Base-by-base conservation (phyloP, 1,140 invertebrate genomes). In the Dendroctonus ponderosae region DNA sequence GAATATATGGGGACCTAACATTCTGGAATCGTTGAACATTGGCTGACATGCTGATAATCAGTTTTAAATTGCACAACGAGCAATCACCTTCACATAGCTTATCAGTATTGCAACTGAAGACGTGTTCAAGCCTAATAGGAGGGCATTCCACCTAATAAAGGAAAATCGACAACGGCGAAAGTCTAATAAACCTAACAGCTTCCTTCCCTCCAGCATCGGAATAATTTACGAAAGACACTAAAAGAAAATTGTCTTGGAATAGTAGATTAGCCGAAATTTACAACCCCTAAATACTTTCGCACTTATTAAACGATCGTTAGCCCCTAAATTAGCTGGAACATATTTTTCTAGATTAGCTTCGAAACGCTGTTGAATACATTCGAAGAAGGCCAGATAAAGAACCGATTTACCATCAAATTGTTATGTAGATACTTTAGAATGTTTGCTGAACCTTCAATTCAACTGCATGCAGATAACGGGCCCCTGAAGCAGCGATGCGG, bases 291-390 rank as follows among this genome's bases (percentile, higher is more conserved):
- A 52, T 62, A 51, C 49, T 50, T 62, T 52, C 49, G 60, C 49
- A 62, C 60, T 62, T 62, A 62, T 62, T 62, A 62, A 62, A 62
- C 48, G 60, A 62, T 62, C 60, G 48, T 62, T 62, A 62, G 60
- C 49, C 48, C 49, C 40, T 62, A 52, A 62, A 62, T 52, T 62
- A 62, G 38, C 14, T 42, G 12, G 11, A 43, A 62, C 60, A 62
- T 62, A 62, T 62, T 62, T 62, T 62, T 62, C 44, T 11, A n/a
- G 38, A 26, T 37, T 61, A 49, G 50, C 43, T 8, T 58, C 46
- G 53, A 11, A 6, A 8, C 7, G 11, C 11, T 8, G 7, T 51
- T 11, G 8, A 15, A n/a, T 7, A 5, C 6, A 54, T 40, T 46
- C 43, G 12, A 26, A 15, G 5, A 51, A 11, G 26, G 7, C 3